A percentile compares a stretch with the other conserved stretches of the same genome.
Evolutionary conservation across 1,140 invertebrate species (phyloP).

Genomic region (Dysdera silvatica): DNA sequence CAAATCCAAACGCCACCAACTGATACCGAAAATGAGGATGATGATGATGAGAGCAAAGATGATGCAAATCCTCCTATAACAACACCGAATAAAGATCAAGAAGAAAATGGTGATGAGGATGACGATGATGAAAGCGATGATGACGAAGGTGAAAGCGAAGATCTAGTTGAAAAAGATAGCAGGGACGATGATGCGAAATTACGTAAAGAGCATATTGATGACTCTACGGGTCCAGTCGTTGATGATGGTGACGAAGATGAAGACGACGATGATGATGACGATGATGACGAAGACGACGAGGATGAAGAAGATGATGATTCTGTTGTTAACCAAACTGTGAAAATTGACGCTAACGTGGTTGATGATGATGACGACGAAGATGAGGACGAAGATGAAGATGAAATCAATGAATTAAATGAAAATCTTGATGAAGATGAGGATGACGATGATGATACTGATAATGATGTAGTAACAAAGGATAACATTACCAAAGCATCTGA

Average conservation of each 20-base stretch:
- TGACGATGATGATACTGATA: slow-evolving; percentile 37
- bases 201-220: not conserved
- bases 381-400: not conserved
- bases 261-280: not conserved
- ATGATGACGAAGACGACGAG: slow-evolving; percentile 1
- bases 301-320: not conserved
- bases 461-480: slow-evolving; percentile 32
- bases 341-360: not conserved
- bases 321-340: not conserved
- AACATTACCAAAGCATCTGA: slow-evolving; percentile 29
- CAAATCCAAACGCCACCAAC: not conserved
- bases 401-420: slow-evolving; percentile 4
- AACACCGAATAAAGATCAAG: not conserved
- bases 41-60: not conserved
- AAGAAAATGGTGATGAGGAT: not conserved
- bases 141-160: not conserved
- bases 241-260: not conserved
- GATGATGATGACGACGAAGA: not conserved
- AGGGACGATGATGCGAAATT: not conserved
- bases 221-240: slow-evolving; percentile 3
- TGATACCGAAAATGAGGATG: not conserved
- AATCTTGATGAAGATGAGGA: slow-evolving; percentile 23
- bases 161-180: not conserved
- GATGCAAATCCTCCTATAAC: not conserved
- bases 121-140: not conserved